Base-by-base conservation (phyloP, 2,888 invertebrate genomes). In the Callimorpha dominula region DNA sequence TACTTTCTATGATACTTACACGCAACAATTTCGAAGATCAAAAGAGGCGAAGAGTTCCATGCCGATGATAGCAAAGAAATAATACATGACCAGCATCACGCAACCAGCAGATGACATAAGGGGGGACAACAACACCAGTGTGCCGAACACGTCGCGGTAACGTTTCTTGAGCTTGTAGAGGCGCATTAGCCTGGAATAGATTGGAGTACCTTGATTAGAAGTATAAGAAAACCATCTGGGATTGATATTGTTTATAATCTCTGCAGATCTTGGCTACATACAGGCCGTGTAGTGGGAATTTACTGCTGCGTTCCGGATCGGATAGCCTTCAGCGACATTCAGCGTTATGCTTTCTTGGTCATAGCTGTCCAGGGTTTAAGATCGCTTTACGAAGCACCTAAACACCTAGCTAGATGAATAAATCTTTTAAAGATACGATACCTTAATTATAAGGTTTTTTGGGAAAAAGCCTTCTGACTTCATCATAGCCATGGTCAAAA, bases 41-140 rank as follows among this genome's bases (percentile, higher is more conserved):
- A 97, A 96, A 0, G 96, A 96, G 0, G 98, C 96, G 91, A 98
- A 98, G 42, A 98, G 93, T 90, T 98, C 99, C 98, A 98, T 98
- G 70, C 98, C 98, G 86, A 98, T 97, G 81, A 99, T 98, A 5
- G 98, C 98, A 93, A 98, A 98, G 95, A 98, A 98, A 92, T 98
- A 99, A 91, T 98, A 98, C 92, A 98, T 96, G 82, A 97, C 97
- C 72, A 97, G 94, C 96, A 98, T 98, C 15, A 98, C 98, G 79
- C 98, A 96, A 15, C 97, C 97, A 0, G 98, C 97, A 0, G 98
- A 98, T 68, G 97, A 97, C 97, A 98, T 97, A 40, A 98, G 95
- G n/a, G 98, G 98, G 0, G 97, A 96, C 57, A 98, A 93, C 77
- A 98, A 96, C 46, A 98, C 98, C 68, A 98, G 94, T 0, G 98